A percentile compares a stretch with the other conserved stretches of the same genome.
Evolutionary conservation across 2,797 vertebrate genomes (phyloP).

Genomic region (Vespertilio murinus): DNA sequence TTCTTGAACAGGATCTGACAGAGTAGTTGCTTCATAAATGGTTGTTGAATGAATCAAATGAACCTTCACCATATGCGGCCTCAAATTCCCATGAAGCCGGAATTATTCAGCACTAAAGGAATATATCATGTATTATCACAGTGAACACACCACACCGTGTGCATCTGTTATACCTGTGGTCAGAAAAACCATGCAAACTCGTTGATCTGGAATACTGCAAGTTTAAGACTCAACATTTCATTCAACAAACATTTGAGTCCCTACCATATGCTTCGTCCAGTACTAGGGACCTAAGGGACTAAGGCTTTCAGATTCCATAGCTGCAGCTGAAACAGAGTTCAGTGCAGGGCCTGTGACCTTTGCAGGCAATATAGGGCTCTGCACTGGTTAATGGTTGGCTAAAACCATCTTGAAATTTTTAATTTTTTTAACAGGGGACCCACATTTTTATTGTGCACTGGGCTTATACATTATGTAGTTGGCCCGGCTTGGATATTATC

Average conservation of each 20-base stretch:
- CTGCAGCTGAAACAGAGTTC: neutral
- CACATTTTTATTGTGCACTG: neutral
- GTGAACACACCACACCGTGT: neutral
- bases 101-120: neutral
- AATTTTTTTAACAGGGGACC: neutral
- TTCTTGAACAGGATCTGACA: neutral
- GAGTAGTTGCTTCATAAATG: conserved; percentile 53
- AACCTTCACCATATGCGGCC: neutral
- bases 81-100: conserved; percentile 23
- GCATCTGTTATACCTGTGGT: neutral
- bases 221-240: conserved; percentile 1
- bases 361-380: neutral
- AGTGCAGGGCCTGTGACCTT: neutral
- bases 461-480: neutral
- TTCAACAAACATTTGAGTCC: neutral
- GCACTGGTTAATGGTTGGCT: neutral
- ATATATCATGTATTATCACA: neutral
- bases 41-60: conserved; percentile 51
- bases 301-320: neutral
- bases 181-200: conserved; percentile 23
- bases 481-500: neutral
- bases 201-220: conserved; percentile 3
- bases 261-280: neutral
- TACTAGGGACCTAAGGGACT: neutral
- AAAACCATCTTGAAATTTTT: neutral